phyloP scores from a whole-genome alignment of 2,113 vertebrate genomes.

The Mobula hypostoma region DNA sequence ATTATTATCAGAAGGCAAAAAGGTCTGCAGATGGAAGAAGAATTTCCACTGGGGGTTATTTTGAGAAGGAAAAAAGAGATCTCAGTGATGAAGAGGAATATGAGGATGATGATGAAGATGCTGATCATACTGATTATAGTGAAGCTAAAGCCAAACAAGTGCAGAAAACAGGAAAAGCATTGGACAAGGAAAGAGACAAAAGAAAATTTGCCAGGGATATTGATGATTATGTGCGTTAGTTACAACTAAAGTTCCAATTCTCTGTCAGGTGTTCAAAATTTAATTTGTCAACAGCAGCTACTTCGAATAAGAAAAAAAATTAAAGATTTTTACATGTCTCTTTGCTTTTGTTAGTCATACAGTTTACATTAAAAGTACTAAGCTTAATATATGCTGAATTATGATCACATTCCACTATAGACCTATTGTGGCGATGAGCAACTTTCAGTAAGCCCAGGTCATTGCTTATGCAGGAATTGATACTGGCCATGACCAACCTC shows the following conservation, averaged over 20 bases:
- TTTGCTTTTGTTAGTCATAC: constrained; percentile 1
- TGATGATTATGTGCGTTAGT: constrained; percentile 35
- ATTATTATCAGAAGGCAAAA: constrained; percentile 16
- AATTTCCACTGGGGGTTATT: neutral
- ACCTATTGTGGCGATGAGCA: too few relatives aligned
- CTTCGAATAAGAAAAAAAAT: neutral
- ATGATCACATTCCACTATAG: neutral
- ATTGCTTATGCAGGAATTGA: too few relatives aligned
- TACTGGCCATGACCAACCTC: too few relatives aligned
- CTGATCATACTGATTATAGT: neutral
- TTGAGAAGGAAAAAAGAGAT: neutral
- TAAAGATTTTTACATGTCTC: constrained; percentile 22
- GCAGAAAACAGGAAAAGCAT: neutral
- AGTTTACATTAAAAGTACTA: neutral
- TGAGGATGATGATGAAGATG: neutral
- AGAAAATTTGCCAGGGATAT: constrained; percentile 27
- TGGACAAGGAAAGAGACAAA: constrained; percentile 4
- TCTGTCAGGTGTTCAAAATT: constrained; percentile 22
- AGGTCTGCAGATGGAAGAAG: neutral
- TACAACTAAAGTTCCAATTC: neutral
- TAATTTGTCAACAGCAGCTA: neutral
- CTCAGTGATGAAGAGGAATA: neutral
- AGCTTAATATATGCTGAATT: neutral
- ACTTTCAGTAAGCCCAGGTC: too few relatives aligned
- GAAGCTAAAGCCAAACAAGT: neutral